Evolutionary conservation across 2,113 vertebrate species (phyloP).

Genomic region (Phalacrocorax pelagicus): DNA sequence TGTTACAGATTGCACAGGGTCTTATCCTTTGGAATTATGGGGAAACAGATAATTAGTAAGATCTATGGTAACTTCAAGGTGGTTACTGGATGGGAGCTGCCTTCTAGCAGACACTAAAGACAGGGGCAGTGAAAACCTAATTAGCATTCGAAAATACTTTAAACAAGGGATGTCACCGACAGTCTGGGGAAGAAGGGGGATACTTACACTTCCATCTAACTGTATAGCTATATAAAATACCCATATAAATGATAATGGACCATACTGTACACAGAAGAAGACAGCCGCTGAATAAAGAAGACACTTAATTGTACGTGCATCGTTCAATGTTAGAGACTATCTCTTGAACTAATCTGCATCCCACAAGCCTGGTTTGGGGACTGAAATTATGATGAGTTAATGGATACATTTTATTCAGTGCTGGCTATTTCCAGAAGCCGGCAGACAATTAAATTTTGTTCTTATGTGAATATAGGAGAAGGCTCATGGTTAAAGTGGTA

Average conservation of each 20-base stretch:
- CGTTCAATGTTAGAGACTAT: neutral
- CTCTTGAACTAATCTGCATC: neutral
- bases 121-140: conserved; percentile 10
- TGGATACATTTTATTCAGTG: neutral
- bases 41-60: conserved; percentile 45
- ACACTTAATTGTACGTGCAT: neutral
- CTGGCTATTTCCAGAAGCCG: neutral
- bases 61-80: conserved; percentile 40
- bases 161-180: neutral
- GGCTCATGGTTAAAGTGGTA: neutral
- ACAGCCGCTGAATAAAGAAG: neutral
- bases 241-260: neutral
- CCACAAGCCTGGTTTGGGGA: neutral
- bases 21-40: conserved; percentile 12
- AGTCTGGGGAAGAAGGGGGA: neutral
- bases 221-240: neutral
- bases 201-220: neutral
- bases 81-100: conserved; percentile 1
- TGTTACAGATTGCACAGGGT: neutral
- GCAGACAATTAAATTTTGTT: neutral
- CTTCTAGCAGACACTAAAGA: neutral
- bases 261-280: neutral
- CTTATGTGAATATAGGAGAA: neutral
- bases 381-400: neutral
- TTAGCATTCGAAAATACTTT: conserved; percentile 30